A percentile compares a stretch with the other conserved stretches of the same genome.
Conservation (phyloP, 1,140 invertebrate species). For the Brachionus asplanchnoidis region DNA sequence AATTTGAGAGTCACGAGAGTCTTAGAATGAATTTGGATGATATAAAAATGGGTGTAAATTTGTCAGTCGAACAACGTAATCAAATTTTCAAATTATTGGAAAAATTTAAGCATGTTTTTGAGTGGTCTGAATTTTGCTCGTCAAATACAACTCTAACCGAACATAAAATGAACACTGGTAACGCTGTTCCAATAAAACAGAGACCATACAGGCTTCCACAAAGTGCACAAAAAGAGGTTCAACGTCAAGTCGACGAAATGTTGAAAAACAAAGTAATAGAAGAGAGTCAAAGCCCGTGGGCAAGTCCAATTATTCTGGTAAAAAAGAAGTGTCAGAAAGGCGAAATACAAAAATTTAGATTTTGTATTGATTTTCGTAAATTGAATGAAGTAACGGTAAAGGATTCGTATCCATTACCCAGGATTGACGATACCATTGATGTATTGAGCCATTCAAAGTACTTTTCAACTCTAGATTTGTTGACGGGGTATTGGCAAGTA, state of each 20-base stretch:
- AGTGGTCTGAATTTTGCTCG: not conserved
- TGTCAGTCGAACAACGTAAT: not conserved
- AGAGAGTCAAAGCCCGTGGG: not conserved
- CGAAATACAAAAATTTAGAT: not conserved
- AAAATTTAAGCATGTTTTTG: not conserved
- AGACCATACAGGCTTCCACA: not conserved
- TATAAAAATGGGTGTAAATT: not conserved
- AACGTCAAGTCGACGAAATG: not conserved
- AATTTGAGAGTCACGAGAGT: not conserved
- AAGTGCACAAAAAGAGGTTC: not conserved
- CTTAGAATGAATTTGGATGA: not conserved
- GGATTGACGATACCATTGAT: no score
- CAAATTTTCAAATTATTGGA: not conserved
- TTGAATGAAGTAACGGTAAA: not conserved
- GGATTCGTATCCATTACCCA: no score
- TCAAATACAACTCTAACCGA: not conserved
- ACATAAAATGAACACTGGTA: not conserved
- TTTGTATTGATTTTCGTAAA: conserved; percentile 13
- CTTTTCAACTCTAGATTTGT: no score
- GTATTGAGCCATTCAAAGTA: no score
- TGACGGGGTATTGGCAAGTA: no score
- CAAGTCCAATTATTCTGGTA: not conserved
- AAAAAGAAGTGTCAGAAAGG: conserved; percentile 4
- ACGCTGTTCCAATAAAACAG: conserved; percentile 1
- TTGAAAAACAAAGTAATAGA: not conserved